phyloP scores from a whole-genome alignment of 1,140 invertebrate genomes.

The Onthophagus taurus region DNA sequence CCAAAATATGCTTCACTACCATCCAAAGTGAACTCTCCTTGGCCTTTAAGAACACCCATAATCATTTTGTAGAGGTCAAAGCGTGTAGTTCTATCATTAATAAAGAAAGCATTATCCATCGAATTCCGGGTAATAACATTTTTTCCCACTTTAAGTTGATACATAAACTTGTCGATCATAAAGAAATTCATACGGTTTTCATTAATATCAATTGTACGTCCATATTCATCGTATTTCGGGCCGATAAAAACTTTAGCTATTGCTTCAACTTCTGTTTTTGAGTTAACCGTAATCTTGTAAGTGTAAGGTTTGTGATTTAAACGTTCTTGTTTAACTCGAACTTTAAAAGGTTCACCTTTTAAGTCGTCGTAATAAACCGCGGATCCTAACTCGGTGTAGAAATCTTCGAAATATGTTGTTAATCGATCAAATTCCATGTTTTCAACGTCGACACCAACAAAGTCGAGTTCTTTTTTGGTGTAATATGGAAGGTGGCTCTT shows the following conservation, averaged over 20 bases:
- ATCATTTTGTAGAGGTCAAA: slow-evolving; percentile 48
- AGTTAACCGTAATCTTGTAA: slow-evolving; percentile 48
- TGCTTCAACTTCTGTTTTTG: slow-evolving; percentile 44
- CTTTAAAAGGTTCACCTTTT: slow-evolving; percentile 29
- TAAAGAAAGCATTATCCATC: slow-evolving; percentile 50
- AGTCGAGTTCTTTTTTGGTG: slow-evolving; percentile 47
- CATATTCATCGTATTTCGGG: slow-evolving; percentile 54
- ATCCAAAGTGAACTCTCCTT: slow-evolving; percentile 41
- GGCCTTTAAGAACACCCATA: slow-evolving; percentile 40
- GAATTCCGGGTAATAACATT: slow-evolving; percentile 58
- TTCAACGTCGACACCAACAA: slow-evolving; percentile 52
- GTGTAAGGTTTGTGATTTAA: slow-evolving; percentile 55
- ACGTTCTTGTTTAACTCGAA: slow-evolving; percentile 40
- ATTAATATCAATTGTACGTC: slow-evolving; percentile 38
- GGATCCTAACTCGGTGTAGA: slow-evolving; percentile 56
- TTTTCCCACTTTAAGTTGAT: slow-evolving; percentile 51
- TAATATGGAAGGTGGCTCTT: slow-evolving; percentile 43
- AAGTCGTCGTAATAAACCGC: slow-evolving; percentile 41
- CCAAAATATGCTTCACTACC: slow-evolving; percentile 43
- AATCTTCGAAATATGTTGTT: slow-evolving; percentile 60
- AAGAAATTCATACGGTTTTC: slow-evolving; percentile 48
- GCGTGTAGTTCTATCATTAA: slow-evolving; percentile 52
- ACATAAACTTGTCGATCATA: slow-evolving; percentile 53
- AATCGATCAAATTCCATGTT: slow-evolving; percentile 52
- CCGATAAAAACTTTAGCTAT: slow-evolving; percentile 57